phyloP scores from a whole-genome alignment of 2,888 invertebrate genomes.

The Eristalis tenax region DNA sequence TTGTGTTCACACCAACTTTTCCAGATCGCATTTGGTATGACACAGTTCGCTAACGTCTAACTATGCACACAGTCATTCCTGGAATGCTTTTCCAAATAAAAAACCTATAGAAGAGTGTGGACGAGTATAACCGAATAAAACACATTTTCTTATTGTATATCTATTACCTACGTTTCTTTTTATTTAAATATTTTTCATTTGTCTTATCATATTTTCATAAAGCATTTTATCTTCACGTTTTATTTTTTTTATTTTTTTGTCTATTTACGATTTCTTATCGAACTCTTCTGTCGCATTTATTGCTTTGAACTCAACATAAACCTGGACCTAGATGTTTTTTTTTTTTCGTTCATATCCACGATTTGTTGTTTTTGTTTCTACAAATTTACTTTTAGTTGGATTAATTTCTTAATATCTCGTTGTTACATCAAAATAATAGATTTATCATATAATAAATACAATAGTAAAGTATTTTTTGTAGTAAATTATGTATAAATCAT shows the following conservation, averaged over 20 bases:
- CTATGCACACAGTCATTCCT: too few species aligned
- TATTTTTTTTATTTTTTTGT: conserved; percentile 26
- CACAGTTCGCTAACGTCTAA: too few species aligned
- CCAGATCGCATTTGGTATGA: too few species aligned
- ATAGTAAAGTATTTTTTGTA: conserved; percentile 13
- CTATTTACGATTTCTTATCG: conserved; percentile 37
- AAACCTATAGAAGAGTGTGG: too few species aligned
- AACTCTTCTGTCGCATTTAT: conserved; percentile 7
- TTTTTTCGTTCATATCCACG: conserved; percentile 7
- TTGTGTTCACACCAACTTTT: too few species aligned
- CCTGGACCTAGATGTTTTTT: conserved; percentile 53
- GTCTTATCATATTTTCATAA: conserved; percentile 64
- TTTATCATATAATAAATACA: conserved; percentile 10
- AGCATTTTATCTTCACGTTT: conserved; percentile 52
- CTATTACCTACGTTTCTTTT: conserved; percentile 70
- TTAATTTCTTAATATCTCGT: conserved; percentile 60
- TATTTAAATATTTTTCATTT: conserved; percentile 58
- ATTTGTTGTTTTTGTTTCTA: conserved; percentile 16
- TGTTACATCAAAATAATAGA: conserved; percentile 64
- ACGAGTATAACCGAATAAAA: conserved; percentile 30
- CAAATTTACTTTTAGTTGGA: conserved; percentile 31
- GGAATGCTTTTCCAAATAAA: too few species aligned
- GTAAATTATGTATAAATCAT: conserved; percentile 32
- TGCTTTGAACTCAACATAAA: conserved; percentile 46
- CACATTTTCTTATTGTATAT: conserved; percentile 54